Conservation (phyloP, 2,888 invertebrate species). For the Nasonovia ribisnigri region DNA sequence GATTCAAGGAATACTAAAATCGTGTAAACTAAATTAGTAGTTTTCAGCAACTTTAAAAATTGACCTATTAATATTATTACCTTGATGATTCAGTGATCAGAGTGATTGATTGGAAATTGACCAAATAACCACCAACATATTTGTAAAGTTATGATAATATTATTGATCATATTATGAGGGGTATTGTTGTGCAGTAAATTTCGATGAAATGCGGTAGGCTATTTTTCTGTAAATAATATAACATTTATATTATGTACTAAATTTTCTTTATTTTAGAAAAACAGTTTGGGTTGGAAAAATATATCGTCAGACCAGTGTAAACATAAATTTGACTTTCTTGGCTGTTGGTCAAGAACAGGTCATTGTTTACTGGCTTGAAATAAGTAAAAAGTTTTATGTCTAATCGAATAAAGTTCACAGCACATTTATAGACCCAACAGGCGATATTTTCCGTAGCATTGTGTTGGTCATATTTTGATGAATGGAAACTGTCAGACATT, state of each 20-base stretch:
- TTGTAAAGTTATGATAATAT: background rate
- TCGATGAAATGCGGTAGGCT: background rate
- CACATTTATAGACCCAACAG: background rate
- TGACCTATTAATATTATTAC: background rate
- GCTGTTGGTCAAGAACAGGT: slow-evolving; percentile 9
- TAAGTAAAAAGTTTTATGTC: background rate
- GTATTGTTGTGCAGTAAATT: background rate
- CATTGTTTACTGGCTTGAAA: background rate
- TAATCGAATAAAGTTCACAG: background rate
- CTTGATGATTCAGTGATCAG: background rate
- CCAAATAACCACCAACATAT: background rate
- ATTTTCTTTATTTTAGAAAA: background rate
- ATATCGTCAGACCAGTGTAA: background rate
- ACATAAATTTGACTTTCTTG: slow-evolving; percentile 28
- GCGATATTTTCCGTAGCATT: background rate
- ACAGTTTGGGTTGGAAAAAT: background rate
- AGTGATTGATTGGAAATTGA: background rate
- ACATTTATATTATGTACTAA: background rate
- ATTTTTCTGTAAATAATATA: background rate
- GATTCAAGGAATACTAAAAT: background rate
- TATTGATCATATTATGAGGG: background rate
- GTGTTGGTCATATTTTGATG: background rate
- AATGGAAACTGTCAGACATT: background rate
- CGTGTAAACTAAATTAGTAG: background rate
- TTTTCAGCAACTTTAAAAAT: background rate